phyloP scores from a whole-genome alignment of 2,113 vertebrate genomes.

The Prionailurus viverrinus region DNA sequence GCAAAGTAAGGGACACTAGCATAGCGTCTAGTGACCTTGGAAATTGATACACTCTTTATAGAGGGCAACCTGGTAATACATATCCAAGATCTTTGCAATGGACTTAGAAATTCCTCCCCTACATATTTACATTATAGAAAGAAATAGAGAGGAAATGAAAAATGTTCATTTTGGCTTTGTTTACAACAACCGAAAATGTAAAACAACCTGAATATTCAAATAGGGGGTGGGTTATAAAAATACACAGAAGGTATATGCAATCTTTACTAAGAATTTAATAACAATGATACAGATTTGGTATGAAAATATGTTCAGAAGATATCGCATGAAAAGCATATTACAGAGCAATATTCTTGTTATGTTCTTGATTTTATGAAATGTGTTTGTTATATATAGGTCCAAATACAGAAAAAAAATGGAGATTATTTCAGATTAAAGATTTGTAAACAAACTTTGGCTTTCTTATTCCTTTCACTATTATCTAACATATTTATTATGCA shows the following conservation, averaged over 20 bases:
- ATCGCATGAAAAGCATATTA: conserved; percentile 18
- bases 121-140: not conserved
- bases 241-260: not conserved
- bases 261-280: conserved; percentile 21
- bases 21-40: not conserved
- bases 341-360: conserved; percentile 1
- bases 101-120: not conserved
- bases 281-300: not conserved
- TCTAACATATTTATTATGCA: not conserved
- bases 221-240: not conserved
- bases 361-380: conserved; percentile 6
- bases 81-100: not conserved
- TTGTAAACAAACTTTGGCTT: not conserved
- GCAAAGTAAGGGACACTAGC: not conserved
- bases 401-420: not conserved
- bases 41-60: not conserved
- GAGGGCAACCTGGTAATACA: not conserved
- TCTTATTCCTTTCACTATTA: not conserved
- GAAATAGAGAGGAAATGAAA: not conserved
- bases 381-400: not conserved
- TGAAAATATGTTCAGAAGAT: not conserved
- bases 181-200: not conserved
- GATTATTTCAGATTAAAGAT: not conserved
- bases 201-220: conserved; percentile 21
- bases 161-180: not conserved